Evolutionary conservation across 2,113 vertebrate genomes (phyloP).

Genomic region (Mixornis gularis): DNA sequence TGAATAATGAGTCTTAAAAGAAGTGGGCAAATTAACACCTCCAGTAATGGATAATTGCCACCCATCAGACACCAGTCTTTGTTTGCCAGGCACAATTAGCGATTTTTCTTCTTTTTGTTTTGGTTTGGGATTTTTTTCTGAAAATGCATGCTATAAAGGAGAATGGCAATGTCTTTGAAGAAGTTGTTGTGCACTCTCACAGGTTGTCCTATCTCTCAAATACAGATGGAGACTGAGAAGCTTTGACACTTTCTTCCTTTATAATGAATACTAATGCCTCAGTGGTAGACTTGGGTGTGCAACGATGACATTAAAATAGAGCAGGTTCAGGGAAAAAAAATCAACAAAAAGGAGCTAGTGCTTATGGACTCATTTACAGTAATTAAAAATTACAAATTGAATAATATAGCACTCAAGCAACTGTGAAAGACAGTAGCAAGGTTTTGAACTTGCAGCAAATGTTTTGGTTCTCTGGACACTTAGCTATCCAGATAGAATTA

Average conservation of each 20-base stretch:
- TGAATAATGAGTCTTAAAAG: neutral
- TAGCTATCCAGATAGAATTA: accelerated
- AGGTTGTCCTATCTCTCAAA: neutral
- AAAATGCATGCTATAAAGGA: neutral
- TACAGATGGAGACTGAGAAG: neutral
- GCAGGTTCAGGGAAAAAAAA: accelerated
- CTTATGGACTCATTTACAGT: neutral
- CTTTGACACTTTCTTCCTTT: neutral
- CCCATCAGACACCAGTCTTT: neutral
- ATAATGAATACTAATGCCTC: neutral
- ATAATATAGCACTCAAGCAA: neutral
- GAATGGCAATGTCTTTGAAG: neutral
- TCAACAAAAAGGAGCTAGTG: accelerated
- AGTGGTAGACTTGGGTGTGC: neutral
- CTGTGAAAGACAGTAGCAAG: neutral
- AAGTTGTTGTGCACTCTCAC: neutral
- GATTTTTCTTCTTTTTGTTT: neutral
- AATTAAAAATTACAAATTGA: neutral
- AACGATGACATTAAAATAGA: neutral
- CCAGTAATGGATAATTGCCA: neutral
- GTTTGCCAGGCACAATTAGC: neutral
- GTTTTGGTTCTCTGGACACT: neutral
- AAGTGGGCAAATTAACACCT: neutral
- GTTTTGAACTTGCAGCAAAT: neutral
- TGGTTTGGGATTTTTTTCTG: neutral